Base-by-base conservation (phyloP, 2,888 invertebrate species). In the Apamea sordens region DNA sequence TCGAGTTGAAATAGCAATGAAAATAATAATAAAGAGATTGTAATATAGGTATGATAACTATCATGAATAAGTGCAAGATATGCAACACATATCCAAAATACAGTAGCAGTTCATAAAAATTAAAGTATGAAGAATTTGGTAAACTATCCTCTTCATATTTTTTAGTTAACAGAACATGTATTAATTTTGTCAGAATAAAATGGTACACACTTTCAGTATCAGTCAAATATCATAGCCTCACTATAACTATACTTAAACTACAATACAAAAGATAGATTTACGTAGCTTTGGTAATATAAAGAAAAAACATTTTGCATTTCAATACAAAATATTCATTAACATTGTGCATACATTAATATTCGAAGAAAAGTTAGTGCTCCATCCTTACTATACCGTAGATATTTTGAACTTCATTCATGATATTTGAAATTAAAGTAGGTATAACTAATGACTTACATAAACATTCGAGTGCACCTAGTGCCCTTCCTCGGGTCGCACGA, bases 181-280 rank as follows among this genome's bases (percentile, higher is more conserved):
- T 28, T 61, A 56, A 32, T 69, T n/a, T 70, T 73, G 63, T 59
- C 53, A 65, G 82, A 87, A 70, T 87, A 82, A 82, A 68, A 28
- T 36, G 69, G 47, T 77, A 63, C 73, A 87, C 84, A 82, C 77
- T 87, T 87, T 85, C 83, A 88, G 89, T 88, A 89, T 92, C 93
- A 93, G 92, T 93, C 92, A 83, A 91, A 91, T 90, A 91, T 91
- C 89, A 92, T 93, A 93, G 93, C 93, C 93, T 92, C 90, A 88
- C 86, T 90, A 89, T 83, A 89, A 88, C 86, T 91, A 92, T 80
- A 85, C 88, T 87, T 88, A 90, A 86, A 88, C 77, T 87, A 87
- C 78, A 81, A 87, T 88, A 91, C 80, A 90, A 88, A 91, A 87
- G 76, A 89, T 86, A 86, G 80, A 86, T 86, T 89, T 87, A 90